Percentiles rank a stretch among this genome's conserved stretches.
Conservation (phyloP, 2,113 vertebrate species). For the Sinocyclocheilus rhinocerous region DNA sequence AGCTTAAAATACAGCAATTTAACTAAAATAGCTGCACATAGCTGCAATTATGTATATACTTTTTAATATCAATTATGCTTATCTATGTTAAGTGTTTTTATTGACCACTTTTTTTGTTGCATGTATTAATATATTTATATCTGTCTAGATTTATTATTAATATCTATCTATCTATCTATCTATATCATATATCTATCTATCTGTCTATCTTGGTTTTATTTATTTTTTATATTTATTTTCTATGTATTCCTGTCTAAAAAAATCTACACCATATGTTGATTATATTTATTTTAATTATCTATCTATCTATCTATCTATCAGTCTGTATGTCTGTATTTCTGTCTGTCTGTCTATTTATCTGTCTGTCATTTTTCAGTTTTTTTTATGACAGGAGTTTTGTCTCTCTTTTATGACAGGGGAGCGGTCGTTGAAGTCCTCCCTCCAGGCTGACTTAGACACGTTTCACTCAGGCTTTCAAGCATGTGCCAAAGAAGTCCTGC, state of each 20-base stretch:
- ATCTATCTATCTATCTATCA: background rate
- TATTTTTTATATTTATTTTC: background rate
- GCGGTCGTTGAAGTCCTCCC: conserved; percentile 82
- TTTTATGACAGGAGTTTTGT: conserved; percentile 8
- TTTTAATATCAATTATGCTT: background rate
- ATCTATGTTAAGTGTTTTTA: background rate
- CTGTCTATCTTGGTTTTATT: background rate
- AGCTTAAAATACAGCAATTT: background rate
- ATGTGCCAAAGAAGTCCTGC: conserved; percentile 94
- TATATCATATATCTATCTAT: background rate
- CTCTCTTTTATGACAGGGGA: conserved; percentile 78
- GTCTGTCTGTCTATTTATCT: background rate
- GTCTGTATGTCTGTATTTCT: background rate
- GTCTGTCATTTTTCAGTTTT: background rate
- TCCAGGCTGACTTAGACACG: conserved; percentile 88
- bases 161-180: background rate
- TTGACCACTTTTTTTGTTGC: background rate
- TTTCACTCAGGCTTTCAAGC: conserved; percentile 96
- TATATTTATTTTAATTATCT: background rate
- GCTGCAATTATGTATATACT: background rate
- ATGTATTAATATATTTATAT: background rate
- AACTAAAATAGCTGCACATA: background rate
- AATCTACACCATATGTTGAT: background rate
- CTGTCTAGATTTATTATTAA: background rate
- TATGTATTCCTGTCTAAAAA: too few species aligned